These are phyloP conservation scores for Procambarus virginalis DNA, from an alignment of 1,140 invertebrate species.

Conservation along the genomic window DNA sequence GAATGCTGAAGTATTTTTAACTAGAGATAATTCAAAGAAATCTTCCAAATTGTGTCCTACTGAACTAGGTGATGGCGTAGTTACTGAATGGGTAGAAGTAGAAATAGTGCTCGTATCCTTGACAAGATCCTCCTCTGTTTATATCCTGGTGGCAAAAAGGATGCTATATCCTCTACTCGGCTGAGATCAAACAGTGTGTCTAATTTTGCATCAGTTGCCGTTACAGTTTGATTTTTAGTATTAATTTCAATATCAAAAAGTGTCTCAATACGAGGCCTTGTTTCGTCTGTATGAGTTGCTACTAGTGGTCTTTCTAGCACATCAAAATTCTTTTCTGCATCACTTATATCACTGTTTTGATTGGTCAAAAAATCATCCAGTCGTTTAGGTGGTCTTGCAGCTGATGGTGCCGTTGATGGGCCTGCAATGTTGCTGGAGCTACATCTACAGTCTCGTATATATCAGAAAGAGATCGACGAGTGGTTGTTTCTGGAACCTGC, in stretches of 20 bases:
- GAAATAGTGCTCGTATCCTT: background rate
- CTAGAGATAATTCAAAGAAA: conserved; percentile 5
- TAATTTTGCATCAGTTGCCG: conserved; percentile 41
- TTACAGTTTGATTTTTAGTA: conserved; percentile 51
- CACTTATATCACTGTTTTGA: conserved; percentile 10
- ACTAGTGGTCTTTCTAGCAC: background rate
- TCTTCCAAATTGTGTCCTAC: background rate
- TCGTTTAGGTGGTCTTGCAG: conserved; percentile 28
- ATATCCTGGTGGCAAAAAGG: conserved; percentile 79
- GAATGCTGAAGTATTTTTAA: background rate
- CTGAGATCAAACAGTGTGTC: conserved; percentile 32
- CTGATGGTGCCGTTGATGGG: background rate
- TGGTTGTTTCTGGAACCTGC: conserved; percentile 14
- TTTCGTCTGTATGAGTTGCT: background rate
- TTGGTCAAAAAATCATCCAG: conserved; percentile 17
- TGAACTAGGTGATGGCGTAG: conserved; percentile 6
- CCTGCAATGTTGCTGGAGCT: conserved; percentile 26
- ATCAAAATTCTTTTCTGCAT: background rate
- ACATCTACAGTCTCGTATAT: conserved; percentile 54
- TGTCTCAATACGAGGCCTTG: conserved; percentile 39
- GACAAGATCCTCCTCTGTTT: conserved; percentile 68
- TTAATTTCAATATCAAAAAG: conserved; percentile 61
- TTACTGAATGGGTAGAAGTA: background rate
- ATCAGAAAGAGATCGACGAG: conserved; percentile 31
- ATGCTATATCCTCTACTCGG: conserved; percentile 76